Evolutionary conservation across 23 tunicate species (phyloP).

Genomic region (Oikopleura vanhoeffeni): DNA sequence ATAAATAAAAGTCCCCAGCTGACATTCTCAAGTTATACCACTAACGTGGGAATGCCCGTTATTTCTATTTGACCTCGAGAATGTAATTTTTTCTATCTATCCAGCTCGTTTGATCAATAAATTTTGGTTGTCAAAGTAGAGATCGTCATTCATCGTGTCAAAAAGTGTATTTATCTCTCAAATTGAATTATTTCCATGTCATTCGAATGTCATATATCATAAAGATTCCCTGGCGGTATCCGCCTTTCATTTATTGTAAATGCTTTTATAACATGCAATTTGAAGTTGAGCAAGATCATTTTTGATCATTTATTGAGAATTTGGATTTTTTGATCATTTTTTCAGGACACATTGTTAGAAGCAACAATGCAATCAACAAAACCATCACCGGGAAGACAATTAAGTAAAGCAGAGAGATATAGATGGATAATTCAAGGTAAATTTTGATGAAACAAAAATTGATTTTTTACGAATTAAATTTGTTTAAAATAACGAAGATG

Average conservation of each 20-base stretch:
- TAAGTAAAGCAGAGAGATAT: not conserved
- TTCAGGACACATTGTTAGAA: not conserved
- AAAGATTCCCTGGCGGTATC: not conserved
- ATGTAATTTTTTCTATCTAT: too few species aligned
- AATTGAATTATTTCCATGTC: constrained; percentile 8
- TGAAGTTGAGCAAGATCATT: too few species aligned
- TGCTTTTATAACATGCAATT: too few species aligned
- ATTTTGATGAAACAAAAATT: not conserved
- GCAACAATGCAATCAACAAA: not conserved
- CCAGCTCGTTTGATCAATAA: too few species aligned
- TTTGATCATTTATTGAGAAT: too few species aligned
- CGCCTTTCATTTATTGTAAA: constrained; percentile 1
- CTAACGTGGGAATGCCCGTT: too few species aligned
- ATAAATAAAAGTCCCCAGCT: too few species aligned
- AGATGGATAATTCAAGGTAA: constrained; percentile 11
- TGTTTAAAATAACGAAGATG: too few species aligned
- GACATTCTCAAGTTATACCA: too few species aligned
- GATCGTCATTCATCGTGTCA: not conserved
- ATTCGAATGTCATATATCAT: constrained; percentile 4
- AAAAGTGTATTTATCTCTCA: constrained; percentile 16
- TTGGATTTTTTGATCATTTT: too few species aligned
- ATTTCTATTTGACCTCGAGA: too few species aligned
- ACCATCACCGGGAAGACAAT: not conserved
- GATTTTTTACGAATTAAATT: not conserved
- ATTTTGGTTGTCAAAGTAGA: not conserved